These are phyloP conservation scores for Meganola albula DNA, from an alignment of 2,888 invertebrate genomes.

Conservation along the genomic window DNA sequence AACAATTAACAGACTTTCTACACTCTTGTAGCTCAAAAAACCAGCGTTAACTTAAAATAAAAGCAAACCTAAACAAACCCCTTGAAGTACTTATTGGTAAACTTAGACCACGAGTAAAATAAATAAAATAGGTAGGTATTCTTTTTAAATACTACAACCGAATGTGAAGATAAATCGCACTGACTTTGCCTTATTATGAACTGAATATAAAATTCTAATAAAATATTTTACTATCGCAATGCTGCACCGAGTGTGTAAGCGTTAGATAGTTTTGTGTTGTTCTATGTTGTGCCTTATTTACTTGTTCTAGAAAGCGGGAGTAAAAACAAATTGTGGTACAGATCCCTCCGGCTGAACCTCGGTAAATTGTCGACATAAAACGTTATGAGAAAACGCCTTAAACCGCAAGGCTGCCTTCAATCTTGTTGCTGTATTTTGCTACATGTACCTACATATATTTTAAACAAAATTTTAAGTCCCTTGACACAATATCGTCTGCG, in stretches of 20 bases:
- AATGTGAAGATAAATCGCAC: too few relatives aligned
- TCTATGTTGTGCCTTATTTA: conserved; percentile 38
- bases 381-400: conserved; percentile 57
- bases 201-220: conserved; percentile 32
- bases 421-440: conserved; percentile 49
- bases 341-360: conserved; percentile 49
- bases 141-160: too few relatives aligned
- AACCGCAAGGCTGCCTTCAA: conserved; percentile 45
- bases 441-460: conserved; percentile 39
- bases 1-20: too few relatives aligned
- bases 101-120: too few relatives aligned
- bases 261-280: conserved; percentile 32
- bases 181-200: too few relatives aligned
- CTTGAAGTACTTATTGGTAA: too few relatives aligned
- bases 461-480: conserved; percentile 31
- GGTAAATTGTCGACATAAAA: conserved; percentile 62
- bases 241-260: conserved; percentile 28
- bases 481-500: conserved; percentile 33
- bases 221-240: conserved; percentile 33
- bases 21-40: too few relatives aligned
- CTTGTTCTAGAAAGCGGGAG: conserved; percentile 38
- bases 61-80: too few relatives aligned
- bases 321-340: conserved; percentile 52
- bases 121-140: too few relatives aligned
- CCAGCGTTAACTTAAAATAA: too few relatives aligned